A percentile compares a stretch with the other conserved stretches of the same genome.
Evolutionary conservation across 1,140 invertebrate species (phyloP).

Genomic region (Dendroctonus valens): DNA sequence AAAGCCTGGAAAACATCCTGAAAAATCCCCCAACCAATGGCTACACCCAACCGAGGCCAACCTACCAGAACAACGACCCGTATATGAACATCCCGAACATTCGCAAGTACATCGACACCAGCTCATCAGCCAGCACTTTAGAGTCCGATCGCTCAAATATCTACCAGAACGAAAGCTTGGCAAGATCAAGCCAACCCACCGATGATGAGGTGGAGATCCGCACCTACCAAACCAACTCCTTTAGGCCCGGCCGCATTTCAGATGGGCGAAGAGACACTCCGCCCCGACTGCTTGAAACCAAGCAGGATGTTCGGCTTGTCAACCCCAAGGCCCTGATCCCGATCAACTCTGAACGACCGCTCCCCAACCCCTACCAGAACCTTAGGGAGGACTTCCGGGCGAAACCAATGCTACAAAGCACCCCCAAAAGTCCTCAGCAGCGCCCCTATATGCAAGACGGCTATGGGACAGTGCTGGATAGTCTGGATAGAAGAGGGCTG

Average conservation of each 20-base stretch:
- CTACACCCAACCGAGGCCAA: slow-evolving; percentile 39
- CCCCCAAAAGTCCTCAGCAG: slow-evolving; percentile 1
- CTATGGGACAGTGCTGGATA: slow-evolving; percentile 45
- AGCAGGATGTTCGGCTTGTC: slow-evolving; percentile 42
- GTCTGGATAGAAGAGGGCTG: slow-evolving; percentile 25
- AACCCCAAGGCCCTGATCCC: slow-evolving; percentile 48
- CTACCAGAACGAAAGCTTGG: slow-evolving; percentile 32
- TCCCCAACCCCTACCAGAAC: slow-evolving; percentile 46
- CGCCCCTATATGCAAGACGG: slow-evolving; percentile 34
- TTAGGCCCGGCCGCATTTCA: slow-evolving; percentile 10
- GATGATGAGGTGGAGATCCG: slow-evolving; percentile 13
- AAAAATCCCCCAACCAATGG: slow-evolving; percentile 22
- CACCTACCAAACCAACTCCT: not conserved
- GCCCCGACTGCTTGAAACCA: slow-evolving; percentile 41
- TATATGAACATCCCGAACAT: slow-evolving; percentile 39
- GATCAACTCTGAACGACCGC: slow-evolving; percentile 46
- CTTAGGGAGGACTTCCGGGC: slow-evolving; percentile 1
- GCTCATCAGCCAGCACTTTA: slow-evolving; percentile 45
- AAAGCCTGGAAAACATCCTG: slow-evolving; percentile 34
- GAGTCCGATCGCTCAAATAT: slow-evolving; percentile 38
- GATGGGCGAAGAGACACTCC: slow-evolving; percentile 39
- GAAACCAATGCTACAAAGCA: slow-evolving; percentile 13
- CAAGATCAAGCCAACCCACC: slow-evolving; percentile 15
- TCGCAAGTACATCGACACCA: slow-evolving; percentile 46
- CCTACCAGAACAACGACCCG: slow-evolving; percentile 21